phyloP scores from a whole-genome alignment of 2,113 vertebrate genomes.

The Pao palembangensis region DNA sequence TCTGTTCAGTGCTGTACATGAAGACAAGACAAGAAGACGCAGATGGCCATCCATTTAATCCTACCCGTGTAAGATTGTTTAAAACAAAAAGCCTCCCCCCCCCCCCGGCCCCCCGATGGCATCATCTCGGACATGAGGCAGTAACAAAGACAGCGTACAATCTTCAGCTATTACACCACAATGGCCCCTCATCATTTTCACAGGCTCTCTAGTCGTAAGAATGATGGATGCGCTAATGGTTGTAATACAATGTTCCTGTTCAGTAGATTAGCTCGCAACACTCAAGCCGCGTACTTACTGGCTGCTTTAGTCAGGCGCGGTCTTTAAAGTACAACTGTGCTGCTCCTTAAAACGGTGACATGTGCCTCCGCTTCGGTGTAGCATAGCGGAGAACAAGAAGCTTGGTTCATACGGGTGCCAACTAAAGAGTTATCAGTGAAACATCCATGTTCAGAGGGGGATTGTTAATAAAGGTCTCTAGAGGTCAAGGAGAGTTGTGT shows the following conservation, averaged over 20 bases:
- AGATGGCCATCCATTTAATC: slow-evolving; percentile 54
- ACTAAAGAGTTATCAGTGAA: slow-evolving; percentile 27
- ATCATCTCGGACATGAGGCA: slow-evolving; percentile 42
- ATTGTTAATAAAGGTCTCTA: slow-evolving; percentile 33
- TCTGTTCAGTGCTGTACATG: slow-evolving; percentile 37
- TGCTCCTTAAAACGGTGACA: slow-evolving; percentile 40
- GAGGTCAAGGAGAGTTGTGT: slow-evolving; percentile 13
- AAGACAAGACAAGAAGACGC: slow-evolving; percentile 42
- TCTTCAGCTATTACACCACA: slow-evolving; percentile 54
- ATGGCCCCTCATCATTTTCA: slow-evolving; percentile 57
- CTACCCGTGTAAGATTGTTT: slow-evolving; percentile 20
- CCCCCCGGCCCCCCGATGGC: slow-evolving; percentile 29
- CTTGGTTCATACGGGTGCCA: slow-evolving; percentile 32
- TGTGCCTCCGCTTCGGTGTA: slow-evolving; percentile 13
- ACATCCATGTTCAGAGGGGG: slow-evolving; percentile 30
- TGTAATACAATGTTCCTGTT: slow-evolving; percentile 62
- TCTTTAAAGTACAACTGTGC: slow-evolving; percentile 32
- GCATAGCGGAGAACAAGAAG: slow-evolving; percentile 41
- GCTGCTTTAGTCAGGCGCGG: slow-evolving; percentile 30
- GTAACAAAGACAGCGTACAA: slow-evolving; percentile 43
- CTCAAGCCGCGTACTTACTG: slow-evolving; percentile 2
- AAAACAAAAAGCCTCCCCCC: slow-evolving; percentile 50
- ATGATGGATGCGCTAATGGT: slow-evolving; percentile 59
- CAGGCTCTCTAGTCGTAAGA: slow-evolving; percentile 50
- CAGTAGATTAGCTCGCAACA: slow-evolving; percentile 28